Evolutionary conservation across 2,888 invertebrate species (phyloP), one percentile per base, ranked within the genome.

Genomic region (Pollenia amentaria): DNA sequence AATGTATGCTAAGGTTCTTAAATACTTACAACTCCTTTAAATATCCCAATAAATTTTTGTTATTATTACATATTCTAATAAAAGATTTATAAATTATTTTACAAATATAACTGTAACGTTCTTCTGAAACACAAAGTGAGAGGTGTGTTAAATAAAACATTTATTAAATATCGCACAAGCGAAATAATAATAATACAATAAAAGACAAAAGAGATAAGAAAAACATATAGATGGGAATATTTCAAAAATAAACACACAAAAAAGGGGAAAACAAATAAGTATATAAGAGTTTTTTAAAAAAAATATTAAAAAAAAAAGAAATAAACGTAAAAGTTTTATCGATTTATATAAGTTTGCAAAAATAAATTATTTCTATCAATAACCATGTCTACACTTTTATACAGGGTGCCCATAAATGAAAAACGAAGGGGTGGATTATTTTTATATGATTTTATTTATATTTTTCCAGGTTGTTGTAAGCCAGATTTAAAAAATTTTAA

Each of bases 121-220:
- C 40, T 60, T 9, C 18, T 53, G 3, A 29, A 12, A 1, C 10
- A 16, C 29, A 67, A 51, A 48, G 40, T 11, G 3, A 3, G 40
- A 40, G 18, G 21, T 53, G 53, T 14, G 9, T 3, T 18, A 7
- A 9, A 57, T 12, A 76, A 64, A 40, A 64, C 42, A 11, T 67
- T 55, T 46, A 29, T 38, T 29, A 12, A 44, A 72, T 72, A 48
- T 38, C 70, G 21, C 29, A 53, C 53, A 64, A 10, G 18, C 44
- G n/a, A 29, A 44, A 72, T 72, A 51, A 53, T 72, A 51, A 53
- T 80, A 80, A 72, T 80, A 72, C 79, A 80, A 72, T 72, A 80
- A 64, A 14, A 55, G 53, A 6, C 38, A 53, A 55, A 80, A n/a
- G n/a, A n/a, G n/a, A n/a, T n/a, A n/a, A n/a, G 10, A 67, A 48